Conservation (phyloP, 2,113 vertebrate genomes). For the Varanus salvator region DNA sequence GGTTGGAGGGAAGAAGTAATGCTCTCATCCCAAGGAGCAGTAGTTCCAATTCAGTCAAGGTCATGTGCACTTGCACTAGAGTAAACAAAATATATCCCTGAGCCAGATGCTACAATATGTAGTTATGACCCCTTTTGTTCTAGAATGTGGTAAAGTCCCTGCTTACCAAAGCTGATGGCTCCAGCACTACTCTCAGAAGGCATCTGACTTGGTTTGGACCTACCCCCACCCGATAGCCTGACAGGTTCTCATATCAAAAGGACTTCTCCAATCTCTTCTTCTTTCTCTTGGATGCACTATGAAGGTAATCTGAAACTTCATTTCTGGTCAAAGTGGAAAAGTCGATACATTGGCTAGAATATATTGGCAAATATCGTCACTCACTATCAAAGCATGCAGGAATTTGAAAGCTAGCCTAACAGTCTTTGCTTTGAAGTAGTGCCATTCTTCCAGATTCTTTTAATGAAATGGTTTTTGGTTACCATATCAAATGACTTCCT, state of each 20-base stretch:
- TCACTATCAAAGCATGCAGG: not conserved
- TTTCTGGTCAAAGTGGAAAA: conserved; percentile 27
- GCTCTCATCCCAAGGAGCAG: no score
- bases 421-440: conserved; percentile 7
- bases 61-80: no score
- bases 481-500: conserved; percentile 4
- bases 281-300: not conserved
- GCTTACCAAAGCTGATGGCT: not conserved
- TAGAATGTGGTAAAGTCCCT: not conserved
- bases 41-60: no score
- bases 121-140: no score
- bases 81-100: no score
- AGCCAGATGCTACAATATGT: no score
- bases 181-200: not conserved
- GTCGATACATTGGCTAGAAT: not conserved
- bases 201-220: not conserved
- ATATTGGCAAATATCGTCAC: conserved; percentile 5
- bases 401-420: not conserved
- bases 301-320: conserved; percentile 1
- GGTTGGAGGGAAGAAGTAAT: no score
- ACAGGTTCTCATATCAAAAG: not conserved
- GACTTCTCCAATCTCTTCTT: not conserved
- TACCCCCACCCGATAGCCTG: not conserved
- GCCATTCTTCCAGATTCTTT: conserved; percentile 18
- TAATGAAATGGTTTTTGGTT: conserved; percentile 43